These are phyloP conservation scores for Megalops atlanticus DNA, from an alignment of 2,113 vertebrate genomes.

Conservation along the genomic window DNA sequence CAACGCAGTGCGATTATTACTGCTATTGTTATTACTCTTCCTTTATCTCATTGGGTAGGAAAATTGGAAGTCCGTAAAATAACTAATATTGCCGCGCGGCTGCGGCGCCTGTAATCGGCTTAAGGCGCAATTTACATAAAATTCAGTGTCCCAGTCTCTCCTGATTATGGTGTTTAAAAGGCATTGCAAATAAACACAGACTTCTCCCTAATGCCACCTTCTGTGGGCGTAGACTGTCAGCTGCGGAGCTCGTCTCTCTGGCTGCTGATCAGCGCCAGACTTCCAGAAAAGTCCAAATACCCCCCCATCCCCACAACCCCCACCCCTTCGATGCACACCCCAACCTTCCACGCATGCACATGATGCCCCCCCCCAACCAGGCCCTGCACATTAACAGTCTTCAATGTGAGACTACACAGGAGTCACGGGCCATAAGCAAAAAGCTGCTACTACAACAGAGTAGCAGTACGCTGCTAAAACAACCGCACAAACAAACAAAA, in stretches of 20 bases:
- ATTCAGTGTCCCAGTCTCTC: conserved; percentile 62
- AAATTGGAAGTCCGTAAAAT: conserved; percentile 76
- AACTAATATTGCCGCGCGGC: conserved; percentile 68
- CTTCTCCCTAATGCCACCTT: conserved; percentile 49
- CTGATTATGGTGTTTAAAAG: conserved; percentile 68
- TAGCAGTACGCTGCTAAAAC: too few species aligned
- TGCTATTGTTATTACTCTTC: conserved; percentile 64
- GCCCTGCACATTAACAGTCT: background rate
- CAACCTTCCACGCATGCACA: too few species aligned
- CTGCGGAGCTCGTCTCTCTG: background rate
- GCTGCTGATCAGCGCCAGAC: background rate
- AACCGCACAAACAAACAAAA: too few species aligned
- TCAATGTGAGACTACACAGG: background rate
- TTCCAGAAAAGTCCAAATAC: background rate
- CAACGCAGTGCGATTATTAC: conserved; percentile 64
- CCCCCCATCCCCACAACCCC: too few species aligned
- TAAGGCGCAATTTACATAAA: conserved; percentile 75
- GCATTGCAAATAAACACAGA: conserved; percentile 64
- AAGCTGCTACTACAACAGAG: too few species aligned
- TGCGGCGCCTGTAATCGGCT: conserved; percentile 73
- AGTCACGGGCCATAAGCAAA: too few species aligned
- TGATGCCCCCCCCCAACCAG: too few species aligned
- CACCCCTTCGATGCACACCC: background rate
- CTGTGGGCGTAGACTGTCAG: conserved; percentile 17
- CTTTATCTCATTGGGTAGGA: conserved; percentile 68